A percentile compares a stretch with the other conserved stretches of the same genome.
Evolutionary conservation across 92 coral and sea anemone species (phyloP).

Genomic region (Isaurus tuberculatus): DNA sequence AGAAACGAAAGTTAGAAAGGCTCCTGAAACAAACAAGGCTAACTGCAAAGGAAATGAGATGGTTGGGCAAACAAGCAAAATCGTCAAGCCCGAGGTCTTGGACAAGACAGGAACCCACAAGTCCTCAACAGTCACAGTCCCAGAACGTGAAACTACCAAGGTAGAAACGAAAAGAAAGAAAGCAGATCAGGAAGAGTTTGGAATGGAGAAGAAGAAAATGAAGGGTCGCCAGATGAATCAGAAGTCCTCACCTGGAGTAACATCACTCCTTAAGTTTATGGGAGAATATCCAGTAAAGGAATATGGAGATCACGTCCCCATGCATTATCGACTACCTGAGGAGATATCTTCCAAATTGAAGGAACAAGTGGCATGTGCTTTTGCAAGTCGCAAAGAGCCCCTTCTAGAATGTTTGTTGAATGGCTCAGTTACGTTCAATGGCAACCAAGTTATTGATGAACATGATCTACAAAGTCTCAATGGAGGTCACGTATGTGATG

Average conservation of each 20-base stretch:
- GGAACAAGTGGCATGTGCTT: background rate
- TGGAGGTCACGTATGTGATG: slow-evolving; percentile 43
- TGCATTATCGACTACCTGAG: slow-evolving; percentile 39
- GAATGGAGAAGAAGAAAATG: slow-evolving; percentile 11
- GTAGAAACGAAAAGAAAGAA: slow-evolving; percentile 14
- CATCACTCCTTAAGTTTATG: slow-evolving; percentile 9
- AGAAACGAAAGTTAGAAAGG: too few species aligned
- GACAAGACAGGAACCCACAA: slow-evolving; percentile 6
- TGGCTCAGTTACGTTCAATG: slow-evolving; percentile 42
- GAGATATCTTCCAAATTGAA: slow-evolving; percentile 9
- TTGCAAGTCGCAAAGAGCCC: slow-evolving; percentile 23
- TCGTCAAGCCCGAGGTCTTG: slow-evolving; percentile 10
- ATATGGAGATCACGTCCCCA: slow-evolving; percentile 6
- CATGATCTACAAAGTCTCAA: slow-evolving; percentile 35
- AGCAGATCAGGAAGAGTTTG: background rate
- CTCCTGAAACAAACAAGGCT: slow-evolving; percentile 2
- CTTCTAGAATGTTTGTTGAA: slow-evolving; percentile 48
- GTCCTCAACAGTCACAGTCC: slow-evolving; percentile 25
- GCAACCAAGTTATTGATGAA: slow-evolving; percentile 40
- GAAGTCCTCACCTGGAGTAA: slow-evolving; percentile 8
- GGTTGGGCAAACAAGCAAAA: slow-evolving; percentile 3
- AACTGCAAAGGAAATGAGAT: slow-evolving; percentile 5
- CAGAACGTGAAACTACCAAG: slow-evolving; percentile 24
- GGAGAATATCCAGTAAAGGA: slow-evolving; percentile 28
- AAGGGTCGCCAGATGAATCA: slow-evolving; percentile 5